Conservation (phyloP, 1,140 invertebrate species). For the Macrocentrus cingulum region DNA sequence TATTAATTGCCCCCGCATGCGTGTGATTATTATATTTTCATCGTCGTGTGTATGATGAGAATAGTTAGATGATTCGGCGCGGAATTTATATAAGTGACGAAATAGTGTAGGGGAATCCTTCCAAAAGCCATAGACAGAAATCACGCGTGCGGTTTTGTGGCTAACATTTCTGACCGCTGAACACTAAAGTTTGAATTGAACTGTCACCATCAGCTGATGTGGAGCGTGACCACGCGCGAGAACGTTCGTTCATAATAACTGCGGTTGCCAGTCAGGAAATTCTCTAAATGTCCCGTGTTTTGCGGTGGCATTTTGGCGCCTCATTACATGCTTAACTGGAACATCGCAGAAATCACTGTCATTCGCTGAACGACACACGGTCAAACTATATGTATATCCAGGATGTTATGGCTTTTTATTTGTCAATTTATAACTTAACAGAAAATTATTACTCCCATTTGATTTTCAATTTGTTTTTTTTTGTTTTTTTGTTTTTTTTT, state of each 20-base stretch:
- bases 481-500: too few species aligned
- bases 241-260: conserved; percentile 54
- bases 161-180: conserved; percentile 53
- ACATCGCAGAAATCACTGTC: not conserved
- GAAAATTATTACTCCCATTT: too few species aligned
- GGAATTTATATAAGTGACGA: not conserved
- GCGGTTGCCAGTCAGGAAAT: conserved; percentile 46
- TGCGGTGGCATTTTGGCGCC: conserved; percentile 12
- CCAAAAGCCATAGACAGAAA: conserved; percentile 50
- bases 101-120: conserved; percentile 6
- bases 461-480: too few species aligned
- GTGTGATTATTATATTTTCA: too few species aligned
- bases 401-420: too few species aligned
- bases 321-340: conserved; percentile 6
- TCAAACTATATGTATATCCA: not conserved
- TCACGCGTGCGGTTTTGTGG: conserved; percentile 56
- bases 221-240: conserved; percentile 15
- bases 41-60: too few species aligned
- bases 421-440: too few species aligned
- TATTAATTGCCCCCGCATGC: too few species aligned
- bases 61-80: too few species aligned
- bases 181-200: conserved; percentile 59
- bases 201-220: conserved; percentile 55
- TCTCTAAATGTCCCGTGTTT: conserved; percentile 29
- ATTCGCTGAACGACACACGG: not conserved